Conservation (phyloP, 2,888 invertebrate species). For the Lepidonotus clava region DNA sequence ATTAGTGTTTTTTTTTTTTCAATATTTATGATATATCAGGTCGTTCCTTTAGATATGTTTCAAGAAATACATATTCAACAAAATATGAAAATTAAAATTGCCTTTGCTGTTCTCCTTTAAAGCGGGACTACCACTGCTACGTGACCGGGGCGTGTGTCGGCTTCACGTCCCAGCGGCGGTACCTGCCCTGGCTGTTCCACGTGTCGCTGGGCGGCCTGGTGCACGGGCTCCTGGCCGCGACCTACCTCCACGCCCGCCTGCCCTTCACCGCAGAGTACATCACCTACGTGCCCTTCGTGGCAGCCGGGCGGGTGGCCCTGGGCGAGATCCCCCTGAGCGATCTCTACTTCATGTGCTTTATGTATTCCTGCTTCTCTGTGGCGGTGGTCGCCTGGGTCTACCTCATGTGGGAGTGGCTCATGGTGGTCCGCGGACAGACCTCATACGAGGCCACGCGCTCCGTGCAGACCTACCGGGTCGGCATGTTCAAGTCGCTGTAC, state of each 20-base stretch:
- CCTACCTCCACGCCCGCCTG: conserved; percentile 68
- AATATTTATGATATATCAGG: too few relatives aligned
- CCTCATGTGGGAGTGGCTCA: conserved; percentile 69
- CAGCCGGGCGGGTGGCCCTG: conserved; percentile 65
- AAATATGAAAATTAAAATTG: too few relatives aligned
- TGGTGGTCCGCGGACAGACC: conserved; percentile 71
- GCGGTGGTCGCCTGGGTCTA: conserved; percentile 65
- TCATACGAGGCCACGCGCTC: conserved; percentile 72
- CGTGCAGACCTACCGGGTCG: conserved; percentile 66
- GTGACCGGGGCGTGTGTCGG: conserved; percentile 80
- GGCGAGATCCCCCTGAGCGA: conserved; percentile 65
- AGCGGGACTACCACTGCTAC: conserved; percentile 81
- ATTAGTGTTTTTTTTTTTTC: too few relatives aligned
- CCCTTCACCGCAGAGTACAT: conserved; percentile 64
- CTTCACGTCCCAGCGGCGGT: conserved; percentile 81
- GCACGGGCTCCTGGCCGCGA: conserved; percentile 67
- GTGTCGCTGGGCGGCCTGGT: conserved; percentile 63
- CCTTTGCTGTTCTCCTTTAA: conserved; percentile 80
- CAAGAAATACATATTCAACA: too few relatives aligned
- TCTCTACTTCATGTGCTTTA: conserved; percentile 29
- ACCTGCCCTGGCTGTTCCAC: conserved; percentile 78
- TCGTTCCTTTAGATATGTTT: too few relatives aligned
- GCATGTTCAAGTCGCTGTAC: conserved; percentile 65
- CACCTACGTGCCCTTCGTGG: conserved; percentile 69
- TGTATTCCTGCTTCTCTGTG: conserved; percentile 23